A percentile compares a stretch with the other conserved stretches of the same genome.
These are phyloP conservation scores for Orchesella flavescens DNA, from an alignment of 2,888 invertebrate genomes.

Conservation along the genomic window DNA sequence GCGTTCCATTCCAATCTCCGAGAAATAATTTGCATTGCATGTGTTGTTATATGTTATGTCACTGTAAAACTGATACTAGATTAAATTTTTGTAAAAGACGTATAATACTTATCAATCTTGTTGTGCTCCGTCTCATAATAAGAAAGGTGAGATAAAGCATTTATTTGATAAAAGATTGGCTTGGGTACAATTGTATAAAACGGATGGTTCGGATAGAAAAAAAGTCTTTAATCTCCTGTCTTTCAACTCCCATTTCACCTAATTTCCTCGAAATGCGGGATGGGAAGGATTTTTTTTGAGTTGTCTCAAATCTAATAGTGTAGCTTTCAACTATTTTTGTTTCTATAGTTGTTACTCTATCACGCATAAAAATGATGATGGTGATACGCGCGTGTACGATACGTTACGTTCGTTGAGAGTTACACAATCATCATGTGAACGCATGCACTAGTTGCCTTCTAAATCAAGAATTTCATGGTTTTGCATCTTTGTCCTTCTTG, in stretches of 20 bases:
- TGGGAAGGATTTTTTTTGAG: constrained; percentile 30
- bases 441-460: constrained; percentile 55
- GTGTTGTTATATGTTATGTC: too few species aligned
- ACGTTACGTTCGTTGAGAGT: neutral
- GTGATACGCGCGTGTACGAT: neutral
- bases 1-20: too few species aligned
- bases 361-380: neutral
- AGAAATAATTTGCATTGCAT: too few species aligned
- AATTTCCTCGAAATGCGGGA: constrained; percentile 52
- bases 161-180: too few species aligned
- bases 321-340: neutral
- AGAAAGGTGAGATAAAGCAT: too few species aligned
- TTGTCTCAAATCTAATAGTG: constrained; percentile 19
- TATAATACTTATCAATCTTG: too few species aligned
- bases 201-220: neutral
- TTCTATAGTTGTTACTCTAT: too few species aligned
- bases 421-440: neutral
- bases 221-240: constrained; percentile 45
- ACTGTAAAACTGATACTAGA: too few species aligned
- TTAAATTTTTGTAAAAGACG: too few species aligned
- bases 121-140: too few species aligned
- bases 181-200: neutral
- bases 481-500: constrained; percentile 28
- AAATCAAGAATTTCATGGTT: constrained; percentile 53
- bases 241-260: constrained; percentile 61